Evolutionary conservation across 2,113 vertebrate species (phyloP), one percentile per base, ranked within the genome.

Genomic region (Rynchops niger): DNA sequence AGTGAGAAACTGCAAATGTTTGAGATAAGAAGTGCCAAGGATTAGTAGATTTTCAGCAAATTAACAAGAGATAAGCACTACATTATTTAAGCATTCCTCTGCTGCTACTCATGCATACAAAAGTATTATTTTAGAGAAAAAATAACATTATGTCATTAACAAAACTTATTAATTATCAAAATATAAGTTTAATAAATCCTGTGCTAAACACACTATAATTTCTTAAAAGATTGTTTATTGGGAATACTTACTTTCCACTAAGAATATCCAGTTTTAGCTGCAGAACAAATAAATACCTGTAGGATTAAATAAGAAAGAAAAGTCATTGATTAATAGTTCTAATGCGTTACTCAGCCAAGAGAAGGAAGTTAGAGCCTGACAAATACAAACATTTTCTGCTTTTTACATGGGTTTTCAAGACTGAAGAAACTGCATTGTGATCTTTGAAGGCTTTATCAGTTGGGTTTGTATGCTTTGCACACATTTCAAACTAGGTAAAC

Each of bases 191-290:
- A 92, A 62, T 63, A 86, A 96, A 71, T 38, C 22, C 36, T 55
- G 19, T 12, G 38, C 25, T 66, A 62, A 87, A 87, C 14, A 87
- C 4, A 52, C 1, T 62, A 14, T 21, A 71, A 76, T 16, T 47
- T 18, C 67, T 89, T 30, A 49, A 90, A 91, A 67, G 16, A 13
- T 6, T 78, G 26, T 36, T 88, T 62, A 89, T 38, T 40, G 10
- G 47, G 49, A 85, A 77, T 49, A 99, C 99, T 98, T 98, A 99
- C 99, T 99, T 99, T 96, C 99, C 99, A 98, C 98, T 99, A 94
- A 99, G 99, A 97, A 99, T 97, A 97, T 99, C 99, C 97, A 99
- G 99, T 96, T 99, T 99, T 90, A 99, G 98, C 86, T 99, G 99
- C 94, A 99, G 98, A 92, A 99, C 99, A 98, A 99, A 99, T 53